A percentile compares a stretch with the other conserved stretches of the same genome.
These are phyloP conservation scores for Fringilla coelebs DNA, from an alignment of 2,797 vertebrate genomes.

Conservation along the genomic window DNA sequence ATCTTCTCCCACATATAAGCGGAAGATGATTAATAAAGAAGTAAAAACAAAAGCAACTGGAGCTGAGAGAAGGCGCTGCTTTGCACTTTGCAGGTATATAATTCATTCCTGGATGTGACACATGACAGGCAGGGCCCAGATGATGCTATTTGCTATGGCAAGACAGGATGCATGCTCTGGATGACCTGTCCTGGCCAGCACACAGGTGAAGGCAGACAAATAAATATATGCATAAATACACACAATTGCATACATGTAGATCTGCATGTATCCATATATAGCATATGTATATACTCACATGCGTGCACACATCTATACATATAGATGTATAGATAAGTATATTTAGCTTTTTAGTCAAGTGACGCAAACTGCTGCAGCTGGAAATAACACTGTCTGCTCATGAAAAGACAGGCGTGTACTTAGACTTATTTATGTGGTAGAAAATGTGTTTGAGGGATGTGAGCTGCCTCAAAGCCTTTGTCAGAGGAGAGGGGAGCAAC, in stretches of 20 bases:
- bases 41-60: conserved; percentile 37
- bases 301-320: background rate
- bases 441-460: conserved; percentile 22
- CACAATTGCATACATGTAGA: background rate
- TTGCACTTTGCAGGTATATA: background rate
- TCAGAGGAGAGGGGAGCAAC: background rate
- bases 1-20: conserved; percentile 29
- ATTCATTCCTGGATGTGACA: background rate
- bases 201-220: background rate
- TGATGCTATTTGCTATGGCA: background rate
- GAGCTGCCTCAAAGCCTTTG: conserved; percentile 32
- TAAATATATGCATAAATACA: background rate
- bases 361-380: conserved; percentile 54
- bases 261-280: background rate
- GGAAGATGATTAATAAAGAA: conserved; percentile 43
- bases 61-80: background rate
- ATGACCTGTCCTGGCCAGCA: background rate
- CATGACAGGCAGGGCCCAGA: background rate
- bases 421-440: conserved; percentile 11
- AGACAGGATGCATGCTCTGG: background rate
- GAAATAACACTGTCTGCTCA: conserved; percentile 50
- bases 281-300: background rate
- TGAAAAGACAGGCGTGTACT: conserved; percentile 18
- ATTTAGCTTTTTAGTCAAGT: conserved; percentile 57
- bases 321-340: conserved; percentile 13